A percentile compares a stretch with the other conserved stretches of the same genome.
Conservation (phyloP, 2,888 invertebrate genomes). For the Amphipyra berbera region DNA sequence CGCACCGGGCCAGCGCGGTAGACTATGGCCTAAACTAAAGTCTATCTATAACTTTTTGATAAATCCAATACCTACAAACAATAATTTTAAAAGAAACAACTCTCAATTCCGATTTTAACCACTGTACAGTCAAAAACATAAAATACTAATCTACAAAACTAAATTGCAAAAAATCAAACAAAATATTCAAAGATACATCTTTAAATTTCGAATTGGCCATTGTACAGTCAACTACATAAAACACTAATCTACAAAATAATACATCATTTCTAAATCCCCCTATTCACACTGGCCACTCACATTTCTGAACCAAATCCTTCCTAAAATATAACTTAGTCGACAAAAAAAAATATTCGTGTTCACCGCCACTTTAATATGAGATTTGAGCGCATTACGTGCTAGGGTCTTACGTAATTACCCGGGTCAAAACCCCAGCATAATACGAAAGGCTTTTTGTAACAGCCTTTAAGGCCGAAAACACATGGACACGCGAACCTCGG, state of each 20-base stretch:
- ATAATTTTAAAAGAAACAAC: no score
- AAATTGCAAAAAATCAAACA: no score
- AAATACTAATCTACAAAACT: no score
- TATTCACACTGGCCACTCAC: slow-evolving; percentile 22
- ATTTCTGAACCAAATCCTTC: slow-evolving; percentile 44
- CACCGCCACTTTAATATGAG: slow-evolving; percentile 59
- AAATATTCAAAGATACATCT: no score
- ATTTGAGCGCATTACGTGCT: slow-evolving; percentile 63
- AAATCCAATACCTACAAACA: no score
- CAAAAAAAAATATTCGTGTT: slow-evolving; percentile 60
- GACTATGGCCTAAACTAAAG: no score
- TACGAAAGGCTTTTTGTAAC: slow-evolving; percentile 52
- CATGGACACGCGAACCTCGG: slow-evolving; percentile 40
- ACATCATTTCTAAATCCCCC: slow-evolving; percentile 33
- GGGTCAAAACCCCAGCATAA: slow-evolving; percentile 48
- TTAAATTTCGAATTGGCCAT: no score
- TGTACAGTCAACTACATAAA: no score
- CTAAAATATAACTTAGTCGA: slow-evolving; percentile 46
- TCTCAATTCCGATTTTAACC: no score
- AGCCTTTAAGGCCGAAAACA: slow-evolving; percentile 42
- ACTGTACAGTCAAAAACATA: no score
- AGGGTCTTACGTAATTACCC: slow-evolving; percentile 63
- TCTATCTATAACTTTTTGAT: no score
- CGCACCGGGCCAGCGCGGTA: no score
- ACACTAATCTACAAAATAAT: slow-evolving; percentile 18